Evolutionary conservation across 2,113 vertebrate species (phyloP), one percentile per base, ranked within the genome.

Genomic region (Tachysurus vachellii): DNA sequence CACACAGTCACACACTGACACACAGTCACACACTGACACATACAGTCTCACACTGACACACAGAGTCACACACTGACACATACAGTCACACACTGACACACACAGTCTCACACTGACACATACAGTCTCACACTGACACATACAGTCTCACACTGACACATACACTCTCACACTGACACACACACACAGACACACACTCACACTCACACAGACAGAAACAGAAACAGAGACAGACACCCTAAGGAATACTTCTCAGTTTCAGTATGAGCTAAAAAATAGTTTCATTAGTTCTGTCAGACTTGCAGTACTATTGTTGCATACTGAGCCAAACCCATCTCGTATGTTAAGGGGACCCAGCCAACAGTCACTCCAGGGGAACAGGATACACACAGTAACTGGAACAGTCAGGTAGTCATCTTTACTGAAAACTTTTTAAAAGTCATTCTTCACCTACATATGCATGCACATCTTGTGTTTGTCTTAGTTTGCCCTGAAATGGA

Each of bases 241-340:
- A 44, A 53, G 64, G 82, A 70, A 83, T 54, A 6, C 62, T 83
- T 83, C 62, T 50, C 47, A 23, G 82, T 70, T 70, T 68, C 64
- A 10, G 13, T n/a, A 68, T 68, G 82, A 70, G 28, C 64, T 70
- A 83, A 83, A 83, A 83, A 68, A 83, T 31, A n/a, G 62, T 53
- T 83, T 83, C 61, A 31, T 83, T 83, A 54, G 44, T 26, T 42
- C 19, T 44, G 56, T 19, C 79, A 81, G 82, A 28, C 82, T 83
- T 17, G 62, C 47, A 12, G 85, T 36, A 36, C 36, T 36, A 36
- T 36, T 36, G 36, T 36, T 36, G 17, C 28, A 54, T 57, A 50
- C 9, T 56, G 47, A 7, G 28, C 26, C 28, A 17, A 26, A 76
- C 8, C 47, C 16, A 5, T 12, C 50, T n/a, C 56, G 14, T 5